Base-by-base conservation (phyloP, 2,888 invertebrate genomes). In the Agelastica alni region DNA sequence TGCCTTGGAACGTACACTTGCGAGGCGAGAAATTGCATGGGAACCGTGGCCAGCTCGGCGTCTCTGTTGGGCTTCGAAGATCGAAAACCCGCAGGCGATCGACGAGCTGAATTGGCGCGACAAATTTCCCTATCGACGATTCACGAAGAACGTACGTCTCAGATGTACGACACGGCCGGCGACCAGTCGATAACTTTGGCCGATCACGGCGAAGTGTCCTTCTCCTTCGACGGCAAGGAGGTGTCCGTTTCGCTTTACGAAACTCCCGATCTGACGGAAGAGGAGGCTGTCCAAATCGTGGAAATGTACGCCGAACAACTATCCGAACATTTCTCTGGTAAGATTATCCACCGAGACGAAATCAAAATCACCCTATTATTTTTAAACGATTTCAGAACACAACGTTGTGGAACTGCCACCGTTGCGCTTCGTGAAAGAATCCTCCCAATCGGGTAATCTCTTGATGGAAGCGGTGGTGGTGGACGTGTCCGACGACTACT, bases 271-370 rank as follows among this genome's bases (percentile, higher is more conserved):
- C 79, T 94, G 43, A 94, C 93, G 0, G 93, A 94, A 76, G 92
- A 93, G 75, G 93, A 94, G 78, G 94, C 93, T 0, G 79, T 93
- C 22, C 90, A 93, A 78, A 92, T 94, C 66, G 89, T 93, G 0
- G 93, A 94, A 81, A 93, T 94, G 92, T 94, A 93, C 70, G 94
- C 94, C 0, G 93, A 94, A 72, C 93, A 94, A 75, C 80, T 93
- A 52, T 93, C 93, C 0, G 93, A 94, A 77, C 89, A 93, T 71
- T 87, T 93, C 7, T 82, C 85, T 61, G 84, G 84, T 83, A 71
- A 72, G 45, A 17, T 17, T n/a, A n/a, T n/a, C n/a, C n/a, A n/a
- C n/a, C n/a, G n/a, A n/a, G n/a, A n/a, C n/a, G n/a, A n/a, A n/a
- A n/a, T n/a, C n/a, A n/a, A n/a, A n/a, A n/a, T n/a, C n/a, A n/a